These are phyloP conservation scores for Toxotes chatareus DNA, from an alignment of 2,113 vertebrate species.

Conservation along the genomic window DNA sequence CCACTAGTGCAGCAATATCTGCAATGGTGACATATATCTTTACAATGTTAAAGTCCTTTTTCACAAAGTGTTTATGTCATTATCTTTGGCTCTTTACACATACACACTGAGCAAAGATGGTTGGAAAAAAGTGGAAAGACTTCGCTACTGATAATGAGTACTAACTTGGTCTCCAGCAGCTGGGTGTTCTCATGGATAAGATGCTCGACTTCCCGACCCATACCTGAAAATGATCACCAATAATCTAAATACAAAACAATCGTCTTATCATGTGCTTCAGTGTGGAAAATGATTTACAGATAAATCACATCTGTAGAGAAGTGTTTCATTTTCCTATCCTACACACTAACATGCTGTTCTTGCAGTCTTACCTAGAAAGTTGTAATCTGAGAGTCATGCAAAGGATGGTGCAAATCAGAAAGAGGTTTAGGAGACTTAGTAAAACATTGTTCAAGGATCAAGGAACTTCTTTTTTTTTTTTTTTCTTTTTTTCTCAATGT, in stretches of 20 bases:
- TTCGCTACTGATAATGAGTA: neutral
- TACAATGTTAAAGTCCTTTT: neutral
- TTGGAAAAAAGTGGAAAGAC: neutral
- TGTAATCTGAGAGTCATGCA: slow-evolving; percentile 88
- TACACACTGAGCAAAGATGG: neutral
- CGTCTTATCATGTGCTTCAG: neutral
- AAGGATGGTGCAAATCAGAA: slow-evolving; percentile 86
- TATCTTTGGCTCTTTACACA: too few relatives aligned
- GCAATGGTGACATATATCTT: too few relatives aligned
- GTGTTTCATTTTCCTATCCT: neutral
- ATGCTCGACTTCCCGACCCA: slow-evolving; percentile 99
- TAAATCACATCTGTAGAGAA: neutral
- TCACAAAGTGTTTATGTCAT: neutral
- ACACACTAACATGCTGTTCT: neutral
- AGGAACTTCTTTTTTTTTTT: too few relatives aligned
- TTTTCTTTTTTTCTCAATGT: neutral
- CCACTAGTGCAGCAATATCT: neutral
- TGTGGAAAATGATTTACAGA: neutral
- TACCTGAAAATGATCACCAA: slow-evolving; percentile 86
- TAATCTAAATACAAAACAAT: neutral
- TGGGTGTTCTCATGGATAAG: slow-evolving; percentile 98
- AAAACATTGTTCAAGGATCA: neutral
- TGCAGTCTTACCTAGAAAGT: slow-evolving; percentile 91
- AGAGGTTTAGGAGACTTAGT: slow-evolving; percentile 40
- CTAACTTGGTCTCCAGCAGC: slow-evolving; percentile 96